Evolutionary conservation across 2,888 invertebrate genomes (phyloP).

Genomic region (Acanthacorydalis orientalis): DNA sequence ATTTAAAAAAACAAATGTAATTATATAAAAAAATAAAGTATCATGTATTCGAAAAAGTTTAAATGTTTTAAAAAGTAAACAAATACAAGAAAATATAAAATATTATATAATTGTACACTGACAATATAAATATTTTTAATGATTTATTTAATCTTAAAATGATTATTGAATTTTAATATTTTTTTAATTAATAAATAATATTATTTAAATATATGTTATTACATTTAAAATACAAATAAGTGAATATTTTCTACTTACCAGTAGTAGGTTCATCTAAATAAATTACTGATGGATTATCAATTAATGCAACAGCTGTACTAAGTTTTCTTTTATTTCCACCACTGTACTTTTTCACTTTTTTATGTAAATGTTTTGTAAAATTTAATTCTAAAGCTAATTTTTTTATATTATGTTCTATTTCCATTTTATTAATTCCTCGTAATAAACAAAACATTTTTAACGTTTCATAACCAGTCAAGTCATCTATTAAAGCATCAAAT

Average conservation of each 20-base stretch:
- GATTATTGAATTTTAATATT: no score
- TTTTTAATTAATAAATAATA: no score
- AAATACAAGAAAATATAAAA: background rate
- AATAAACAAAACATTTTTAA: conserved; percentile 45
- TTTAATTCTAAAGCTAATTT: conserved; percentile 37
- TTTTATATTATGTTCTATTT: conserved; percentile 22
- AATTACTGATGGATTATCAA: conserved; percentile 50
- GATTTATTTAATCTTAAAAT: no score
- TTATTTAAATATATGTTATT: no score
- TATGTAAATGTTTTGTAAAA: conserved; percentile 43
- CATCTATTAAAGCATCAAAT: conserved; percentile 35
- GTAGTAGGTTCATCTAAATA: conserved; percentile 52
- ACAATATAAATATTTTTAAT: no score
- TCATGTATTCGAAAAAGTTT: no score
- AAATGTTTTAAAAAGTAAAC: no score
- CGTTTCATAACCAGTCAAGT: conserved; percentile 47
- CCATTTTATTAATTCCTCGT: conserved; percentile 34
- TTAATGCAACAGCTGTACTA: conserved; percentile 50
- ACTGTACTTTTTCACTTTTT: conserved; percentile 41
- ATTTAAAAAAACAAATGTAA: no score
- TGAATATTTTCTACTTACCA: conserved; percentile 21
- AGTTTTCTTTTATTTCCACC: conserved; percentile 61
- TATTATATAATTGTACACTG: background rate
- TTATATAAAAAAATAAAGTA: no score
- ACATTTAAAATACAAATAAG: background rate